Percentiles rank a stretch among this genome's conserved stretches.
Conservation (phyloP, 2,113 vertebrate species). For the Octodon degus region DNA sequence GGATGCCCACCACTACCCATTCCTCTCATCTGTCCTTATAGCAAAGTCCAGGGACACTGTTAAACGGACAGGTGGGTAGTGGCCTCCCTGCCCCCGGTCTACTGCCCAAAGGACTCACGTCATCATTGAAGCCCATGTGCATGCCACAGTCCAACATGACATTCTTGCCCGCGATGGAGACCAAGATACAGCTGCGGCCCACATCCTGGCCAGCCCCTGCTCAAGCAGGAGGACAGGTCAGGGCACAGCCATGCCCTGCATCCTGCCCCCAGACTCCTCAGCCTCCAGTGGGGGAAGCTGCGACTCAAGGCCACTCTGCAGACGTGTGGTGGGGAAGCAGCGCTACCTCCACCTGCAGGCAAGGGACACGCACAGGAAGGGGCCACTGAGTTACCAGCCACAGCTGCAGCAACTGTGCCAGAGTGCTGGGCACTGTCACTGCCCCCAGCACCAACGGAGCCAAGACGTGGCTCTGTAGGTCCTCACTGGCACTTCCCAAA, state of each 20-base stretch:
- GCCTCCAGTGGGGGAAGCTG: neutral
- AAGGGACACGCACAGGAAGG: neutral
- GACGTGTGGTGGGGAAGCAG: fast-evolving
- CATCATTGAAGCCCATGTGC: slow-evolving; percentile 99
- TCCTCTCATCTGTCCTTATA: no score
- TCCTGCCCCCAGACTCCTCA: neutral
- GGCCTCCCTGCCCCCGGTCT: fast-evolving
- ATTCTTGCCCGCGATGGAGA: slow-evolving; percentile 97
- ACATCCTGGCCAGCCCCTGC: slow-evolving; percentile 98
- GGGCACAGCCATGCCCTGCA: neutral
- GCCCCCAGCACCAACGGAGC: neutral
- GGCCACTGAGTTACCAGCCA: neutral
- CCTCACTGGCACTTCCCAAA: neutral
- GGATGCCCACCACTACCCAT: neutral
- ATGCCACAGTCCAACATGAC: slow-evolving; percentile 99
- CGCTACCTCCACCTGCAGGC: fast-evolving
- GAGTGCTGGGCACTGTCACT: neutral
- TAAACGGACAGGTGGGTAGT: neutral
- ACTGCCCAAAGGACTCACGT: slow-evolving; percentile 87
- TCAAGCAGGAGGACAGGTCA: neutral
- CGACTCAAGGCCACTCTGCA: neutral
- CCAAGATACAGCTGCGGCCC: slow-evolving; percentile 97
- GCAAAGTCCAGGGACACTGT: neutral
- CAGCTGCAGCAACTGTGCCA: neutral
- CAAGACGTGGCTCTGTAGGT: neutral